These are phyloP conservation scores for Trichosurus vulpecula DNA, from an alignment of 2,797 vertebrate species.

Conservation along the genomic window DNA sequence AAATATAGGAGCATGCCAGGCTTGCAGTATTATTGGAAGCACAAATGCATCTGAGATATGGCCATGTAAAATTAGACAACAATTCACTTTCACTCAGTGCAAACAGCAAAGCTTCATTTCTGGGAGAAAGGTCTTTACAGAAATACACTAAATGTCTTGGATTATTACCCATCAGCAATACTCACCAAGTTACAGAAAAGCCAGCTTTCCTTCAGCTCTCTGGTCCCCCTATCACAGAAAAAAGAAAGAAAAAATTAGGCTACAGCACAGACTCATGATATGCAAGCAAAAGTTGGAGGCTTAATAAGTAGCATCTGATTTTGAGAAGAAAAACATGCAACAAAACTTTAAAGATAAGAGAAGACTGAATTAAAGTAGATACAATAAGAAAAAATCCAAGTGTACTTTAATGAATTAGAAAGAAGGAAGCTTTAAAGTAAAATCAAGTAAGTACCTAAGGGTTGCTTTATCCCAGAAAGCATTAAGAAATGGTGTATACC, in stretches of 20 bases:
- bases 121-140: slow-evolving; percentile 30
- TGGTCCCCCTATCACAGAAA: slow-evolving; percentile 79
- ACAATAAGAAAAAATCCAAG: slow-evolving; percentile 55
- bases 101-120: slow-evolving; percentile 72
- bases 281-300: slow-evolving; percentile 58
- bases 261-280: slow-evolving; percentile 57
- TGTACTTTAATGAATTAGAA: too few species aligned
- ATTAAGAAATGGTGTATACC: slow-evolving; percentile 21
- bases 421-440: too few species aligned
- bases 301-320: slow-evolving; percentile 33
- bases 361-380: neutral
- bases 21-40: slow-evolving; percentile 59
- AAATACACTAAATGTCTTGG: slow-evolving; percentile 50
- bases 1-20: slow-evolving; percentile 54
- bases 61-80: slow-evolving; percentile 74
- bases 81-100: slow-evolving; percentile 73
- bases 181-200: slow-evolving; percentile 79
- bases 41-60: slow-evolving; percentile 58
- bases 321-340: slow-evolving; percentile 49
- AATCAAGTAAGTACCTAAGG: slow-evolving; percentile 56
- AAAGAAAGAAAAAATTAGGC: slow-evolving; percentile 64
- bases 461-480: slow-evolving; percentile 47
- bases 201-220: slow-evolving; percentile 79
- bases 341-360: slow-evolving; percentile 56
- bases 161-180: slow-evolving; percentile 58